These are phyloP conservation scores for Macrocentrus cingulum DNA, from an alignment of 1,140 invertebrate species.

Conservation along the genomic window DNA sequence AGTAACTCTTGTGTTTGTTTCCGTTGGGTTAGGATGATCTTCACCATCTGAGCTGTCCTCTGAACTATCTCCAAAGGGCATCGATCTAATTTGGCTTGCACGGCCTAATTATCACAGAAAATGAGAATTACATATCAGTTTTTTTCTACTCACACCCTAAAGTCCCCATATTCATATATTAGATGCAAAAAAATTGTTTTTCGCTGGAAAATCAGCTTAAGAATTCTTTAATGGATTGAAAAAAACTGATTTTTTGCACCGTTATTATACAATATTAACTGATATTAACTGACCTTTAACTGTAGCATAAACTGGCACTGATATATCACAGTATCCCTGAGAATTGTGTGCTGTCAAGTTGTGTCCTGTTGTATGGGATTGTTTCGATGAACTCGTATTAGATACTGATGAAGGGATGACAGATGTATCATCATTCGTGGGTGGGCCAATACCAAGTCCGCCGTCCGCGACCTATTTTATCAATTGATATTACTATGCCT, in stretches of 20 bases:
- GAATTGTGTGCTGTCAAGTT: conserved; percentile 54
- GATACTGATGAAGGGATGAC: conserved; percentile 50
- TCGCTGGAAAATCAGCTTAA: too few species aligned
- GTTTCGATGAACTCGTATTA: conserved; percentile 54
- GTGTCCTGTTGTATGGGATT: conserved; percentile 53
- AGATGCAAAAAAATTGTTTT: too few species aligned
- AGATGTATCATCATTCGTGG: conserved; percentile 53
- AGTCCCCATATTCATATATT: too few species aligned
- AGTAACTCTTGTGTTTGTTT: conserved; percentile 59
- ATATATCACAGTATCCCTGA: conserved; percentile 79
- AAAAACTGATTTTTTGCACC: too few species aligned
- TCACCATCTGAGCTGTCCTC: conserved; percentile 93
- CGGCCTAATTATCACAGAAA: conserved; percentile 70
- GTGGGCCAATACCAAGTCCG: conserved; percentile 64
- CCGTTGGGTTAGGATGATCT: conserved; percentile 61
- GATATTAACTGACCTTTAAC: conserved; percentile 88
- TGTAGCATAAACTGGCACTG: conserved; percentile 92
- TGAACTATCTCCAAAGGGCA: conserved; percentile 94
- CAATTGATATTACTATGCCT: conserved; percentile 21
- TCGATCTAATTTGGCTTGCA: conserved; percentile 92
- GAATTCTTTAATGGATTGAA: too few species aligned
- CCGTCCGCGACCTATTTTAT: conserved; percentile 75
- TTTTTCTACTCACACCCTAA: too few species aligned
- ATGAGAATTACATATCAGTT: too few species aligned
- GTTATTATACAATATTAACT: too few species aligned